phyloP scores from a whole-genome alignment of 1,140 invertebrate species.

The Aleiodes sp. region DNA sequence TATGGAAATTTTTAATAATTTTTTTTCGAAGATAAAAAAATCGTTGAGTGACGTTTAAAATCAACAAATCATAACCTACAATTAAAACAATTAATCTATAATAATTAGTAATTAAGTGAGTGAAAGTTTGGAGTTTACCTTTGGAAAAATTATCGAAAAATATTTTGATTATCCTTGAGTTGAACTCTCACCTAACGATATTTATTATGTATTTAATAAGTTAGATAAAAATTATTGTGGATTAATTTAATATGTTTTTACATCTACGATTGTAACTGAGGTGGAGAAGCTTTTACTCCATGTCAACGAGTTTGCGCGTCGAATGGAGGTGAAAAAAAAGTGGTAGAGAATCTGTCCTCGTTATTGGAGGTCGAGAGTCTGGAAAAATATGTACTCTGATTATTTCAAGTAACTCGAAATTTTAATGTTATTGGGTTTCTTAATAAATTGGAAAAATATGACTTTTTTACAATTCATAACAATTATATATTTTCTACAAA shows the following conservation, averaged over 20 bases:
- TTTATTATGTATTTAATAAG: background rate
- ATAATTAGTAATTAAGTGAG: background rate
- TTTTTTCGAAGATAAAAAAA: background rate
- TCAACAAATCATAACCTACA: slow-evolving; percentile 14
- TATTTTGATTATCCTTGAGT: background rate
- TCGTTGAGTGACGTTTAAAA: background rate
- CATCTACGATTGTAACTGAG: slow-evolving; percentile 5
- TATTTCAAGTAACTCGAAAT: background rate
- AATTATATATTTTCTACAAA: slow-evolving; percentile 8
- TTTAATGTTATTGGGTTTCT: background rate
- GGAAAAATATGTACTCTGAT: background rate
- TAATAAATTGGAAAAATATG: background rate
- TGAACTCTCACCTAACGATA: too few relatives aligned
- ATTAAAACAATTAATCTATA: background rate
- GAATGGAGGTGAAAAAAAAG: background rate
- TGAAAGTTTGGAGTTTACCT: background rate
- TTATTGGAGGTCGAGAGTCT: background rate
- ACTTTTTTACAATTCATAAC: background rate
- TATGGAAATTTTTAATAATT: too few relatives aligned
- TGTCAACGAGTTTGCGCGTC: slow-evolving; percentile 6
- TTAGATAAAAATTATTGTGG: background rate
- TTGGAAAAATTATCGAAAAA: background rate
- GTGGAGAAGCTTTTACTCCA: background rate
- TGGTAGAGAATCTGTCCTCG: background rate
- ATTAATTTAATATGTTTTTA: background rate